Percentiles rank a stretch among this genome's conserved stretches.
phyloP scores from a whole-genome alignment of 2,113 vertebrate genomes.

The Aptenodytes forsteri region DNA sequence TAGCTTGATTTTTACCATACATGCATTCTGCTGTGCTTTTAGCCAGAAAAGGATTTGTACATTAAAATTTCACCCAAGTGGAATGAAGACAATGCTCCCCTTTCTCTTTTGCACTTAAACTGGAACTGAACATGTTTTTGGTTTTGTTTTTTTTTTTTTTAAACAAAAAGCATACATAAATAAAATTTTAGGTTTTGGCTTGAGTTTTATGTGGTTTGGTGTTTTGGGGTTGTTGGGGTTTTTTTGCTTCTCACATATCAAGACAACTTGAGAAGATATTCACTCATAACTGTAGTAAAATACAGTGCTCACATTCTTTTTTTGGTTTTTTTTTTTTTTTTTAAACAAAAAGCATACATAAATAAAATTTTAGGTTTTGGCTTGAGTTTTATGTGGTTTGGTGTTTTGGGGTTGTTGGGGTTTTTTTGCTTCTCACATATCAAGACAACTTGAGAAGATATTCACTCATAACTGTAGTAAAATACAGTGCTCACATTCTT shows the following conservation, averaged over 20 bases:
- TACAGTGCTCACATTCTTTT: background rate
- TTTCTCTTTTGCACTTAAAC: background rate
- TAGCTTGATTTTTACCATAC: background rate
- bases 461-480: background rate
- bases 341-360: background rate
- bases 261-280: background rate
- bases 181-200: background rate
- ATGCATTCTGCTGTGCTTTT: background rate
- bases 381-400: background rate
- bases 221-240: background rate
- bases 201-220: background rate
- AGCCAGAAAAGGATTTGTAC: background rate
- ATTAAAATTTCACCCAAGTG: background rate
- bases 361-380: background rate
- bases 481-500: background rate
- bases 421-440: background rate
- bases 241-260: background rate
- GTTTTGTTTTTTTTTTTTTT: background rate
- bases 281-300: background rate
- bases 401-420: background rate
- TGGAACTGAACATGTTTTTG: background rate
- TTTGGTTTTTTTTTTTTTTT: background rate
- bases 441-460: background rate
- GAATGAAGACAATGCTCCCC: background rate
- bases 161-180: background rate